These are phyloP conservation scores for Brachyistius frenatus DNA, from an alignment of 2,113 vertebrate species.

Conservation along the genomic window DNA sequence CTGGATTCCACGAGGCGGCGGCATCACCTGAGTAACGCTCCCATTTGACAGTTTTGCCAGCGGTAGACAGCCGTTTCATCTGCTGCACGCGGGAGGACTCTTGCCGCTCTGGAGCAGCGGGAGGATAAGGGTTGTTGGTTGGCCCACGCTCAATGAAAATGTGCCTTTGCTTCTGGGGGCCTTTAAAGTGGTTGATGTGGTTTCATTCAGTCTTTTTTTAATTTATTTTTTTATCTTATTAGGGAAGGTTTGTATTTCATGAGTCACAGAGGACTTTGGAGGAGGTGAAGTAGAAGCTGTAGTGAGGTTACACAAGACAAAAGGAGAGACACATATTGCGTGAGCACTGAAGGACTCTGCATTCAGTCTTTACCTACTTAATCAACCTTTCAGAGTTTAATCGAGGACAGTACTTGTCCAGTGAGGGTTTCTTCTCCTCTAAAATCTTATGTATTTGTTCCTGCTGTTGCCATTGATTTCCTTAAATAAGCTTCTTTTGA, in stretches of 20 bases:
- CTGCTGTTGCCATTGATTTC: too few species aligned
- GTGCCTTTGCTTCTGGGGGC: constrained; percentile 33
- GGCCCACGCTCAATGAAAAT: constrained; percentile 48
- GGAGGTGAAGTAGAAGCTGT: constrained; percentile 20
- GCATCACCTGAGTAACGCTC: background rate
- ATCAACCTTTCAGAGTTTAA: too few species aligned
- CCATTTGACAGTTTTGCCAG: constrained; percentile 19
- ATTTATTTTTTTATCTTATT: constrained; percentile 13
- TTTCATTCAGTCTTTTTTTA: constrained; percentile 43
- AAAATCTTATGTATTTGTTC: too few species aligned
- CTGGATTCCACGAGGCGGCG: background rate
- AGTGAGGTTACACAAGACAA: background rate
- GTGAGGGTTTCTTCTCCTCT: background rate
- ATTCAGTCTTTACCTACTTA: background rate
- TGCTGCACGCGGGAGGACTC: background rate
- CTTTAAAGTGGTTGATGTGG: constrained; percentile 48
- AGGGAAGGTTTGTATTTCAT: constrained; percentile 31
- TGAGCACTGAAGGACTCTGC: too few species aligned
- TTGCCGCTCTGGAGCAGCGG: constrained; percentile 6
- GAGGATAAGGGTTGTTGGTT: constrained; percentile 29
- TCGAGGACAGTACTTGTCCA: background rate
- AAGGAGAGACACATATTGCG: too few species aligned
- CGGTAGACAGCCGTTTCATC: constrained; percentile 1
- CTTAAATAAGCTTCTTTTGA: too few species aligned
- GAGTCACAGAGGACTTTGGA: constrained; percentile 9